phyloP scores from a whole-genome alignment of 1,140 invertebrate genomes.

The Cecropterus lyciades region DNA sequence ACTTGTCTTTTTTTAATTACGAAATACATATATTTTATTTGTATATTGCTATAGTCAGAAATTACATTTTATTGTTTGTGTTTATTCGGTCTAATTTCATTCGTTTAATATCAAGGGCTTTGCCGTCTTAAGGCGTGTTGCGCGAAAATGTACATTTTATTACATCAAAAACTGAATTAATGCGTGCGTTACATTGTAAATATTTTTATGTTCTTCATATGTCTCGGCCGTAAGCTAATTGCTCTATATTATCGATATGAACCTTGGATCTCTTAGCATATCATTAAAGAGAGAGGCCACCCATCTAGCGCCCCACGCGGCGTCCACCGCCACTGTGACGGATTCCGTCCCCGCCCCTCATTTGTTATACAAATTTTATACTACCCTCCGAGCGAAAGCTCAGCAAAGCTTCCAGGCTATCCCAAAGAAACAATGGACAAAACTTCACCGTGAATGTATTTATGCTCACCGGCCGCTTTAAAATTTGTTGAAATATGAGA shows the following conservation, averaged over 20 bases:
- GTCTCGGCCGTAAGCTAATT: neutral
- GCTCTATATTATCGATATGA: conserved; percentile 28
- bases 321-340: conserved; percentile 78
- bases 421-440: conserved; percentile 63
- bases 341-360: conserved; percentile 79
- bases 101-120: too few relatives aligned
- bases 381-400: conserved; percentile 76
- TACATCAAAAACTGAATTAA: too few relatives aligned
- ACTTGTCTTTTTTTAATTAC: too few relatives aligned
- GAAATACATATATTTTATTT: too few relatives aligned
- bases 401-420: conserved; percentile 43
- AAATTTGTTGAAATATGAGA: conserved; percentile 24
- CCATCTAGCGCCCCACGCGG: conserved; percentile 75
- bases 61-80: too few relatives aligned
- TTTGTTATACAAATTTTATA: conserved; percentile 84
- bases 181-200: too few relatives aligned
- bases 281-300: conserved; percentile 64
- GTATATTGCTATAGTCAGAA: too few relatives aligned
- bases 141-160: too few relatives aligned
- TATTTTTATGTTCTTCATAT: neutral
- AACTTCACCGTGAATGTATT: conserved; percentile 40
- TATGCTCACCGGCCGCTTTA: conserved; percentile 22
- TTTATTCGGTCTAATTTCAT: too few relatives aligned
- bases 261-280: conserved; percentile 37
- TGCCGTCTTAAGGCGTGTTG: too few relatives aligned